phyloP scores from a whole-genome alignment of 2,888 invertebrate species.

The Phaedon cochleariae region DNA sequence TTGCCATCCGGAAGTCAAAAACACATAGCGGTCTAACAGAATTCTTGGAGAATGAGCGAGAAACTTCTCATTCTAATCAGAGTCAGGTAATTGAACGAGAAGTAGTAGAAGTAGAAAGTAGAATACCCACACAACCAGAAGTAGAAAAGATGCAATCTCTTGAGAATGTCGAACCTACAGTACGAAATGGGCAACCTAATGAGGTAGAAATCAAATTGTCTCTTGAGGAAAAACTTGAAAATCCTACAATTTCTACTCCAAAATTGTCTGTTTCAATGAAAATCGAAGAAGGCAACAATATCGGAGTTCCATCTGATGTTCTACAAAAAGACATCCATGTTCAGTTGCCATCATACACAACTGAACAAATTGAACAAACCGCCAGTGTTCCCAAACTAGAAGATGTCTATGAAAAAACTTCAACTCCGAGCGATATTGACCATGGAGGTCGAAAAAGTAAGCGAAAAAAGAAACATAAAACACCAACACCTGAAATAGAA shows the following conservation, averaged over 20 bases:
- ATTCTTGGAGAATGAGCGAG: conserved; percentile 40
- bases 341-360: conserved; percentile 49
- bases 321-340: conserved; percentile 56
- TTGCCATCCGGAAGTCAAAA: conserved; percentile 18
- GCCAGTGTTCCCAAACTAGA: conserved; percentile 55
- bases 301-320: conserved; percentile 48
- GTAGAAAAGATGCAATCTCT: not conserved
- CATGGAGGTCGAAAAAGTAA: conserved; percentile 67
- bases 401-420: conserved; percentile 54
- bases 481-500: conserved; percentile 44
- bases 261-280: conserved; percentile 54
- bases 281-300: conserved; percentile 50
- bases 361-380: conserved; percentile 40
- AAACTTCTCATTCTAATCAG: conserved; percentile 14
- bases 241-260: conserved; percentile 55
- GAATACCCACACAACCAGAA: not conserved
- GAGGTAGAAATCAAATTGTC: conserved; percentile 56
- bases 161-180: not conserved
- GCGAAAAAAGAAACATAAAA: conserved; percentile 72
- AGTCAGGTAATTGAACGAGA: not conserved
- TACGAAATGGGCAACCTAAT: conserved; percentile 52
- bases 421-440: conserved; percentile 60
- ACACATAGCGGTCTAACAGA: conserved; percentile 21
- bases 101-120: not conserved
- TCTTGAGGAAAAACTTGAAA: conserved; percentile 61